phyloP scores from a whole-genome alignment of 53 echinoderm and acorn worm genomes.

The Zoroaster sp. region DNA sequence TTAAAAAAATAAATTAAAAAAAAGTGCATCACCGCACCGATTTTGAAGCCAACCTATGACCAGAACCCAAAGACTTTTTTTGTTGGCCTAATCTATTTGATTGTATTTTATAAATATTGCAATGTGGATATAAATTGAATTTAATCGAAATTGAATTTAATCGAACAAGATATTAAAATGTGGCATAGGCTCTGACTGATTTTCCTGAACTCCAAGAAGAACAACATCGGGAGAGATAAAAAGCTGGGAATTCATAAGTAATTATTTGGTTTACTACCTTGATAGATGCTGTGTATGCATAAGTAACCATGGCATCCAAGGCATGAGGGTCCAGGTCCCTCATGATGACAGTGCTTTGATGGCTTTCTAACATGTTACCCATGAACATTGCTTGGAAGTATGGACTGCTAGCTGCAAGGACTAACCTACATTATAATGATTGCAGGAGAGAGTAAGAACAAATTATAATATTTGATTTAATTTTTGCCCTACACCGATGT shows the following conservation, averaged over 20 bases:
- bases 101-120: neutral
- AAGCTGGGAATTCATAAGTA: too few species aligned
- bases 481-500: too few species aligned
- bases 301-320: slow-evolving; percentile 40
- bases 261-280: slow-evolving; percentile 49
- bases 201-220: too few species aligned
- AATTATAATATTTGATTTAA: too few species aligned
- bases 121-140: neutral
- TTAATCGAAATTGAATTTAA: neutral
- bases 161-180: too few species aligned
- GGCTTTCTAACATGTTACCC: slow-evolving; percentile 43
- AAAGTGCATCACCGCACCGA: too few species aligned
- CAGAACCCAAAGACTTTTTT: too few species aligned
- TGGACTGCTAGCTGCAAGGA: slow-evolving; percentile 57
- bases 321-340: slow-evolving; percentile 41
- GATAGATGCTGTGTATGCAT: slow-evolving; percentile 59
- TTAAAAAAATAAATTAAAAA: neutral
- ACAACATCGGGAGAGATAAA: too few species aligned
- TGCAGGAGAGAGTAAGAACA: too few species aligned
- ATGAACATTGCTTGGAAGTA: slow-evolving; percentile 70
- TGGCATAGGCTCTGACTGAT: too few species aligned
- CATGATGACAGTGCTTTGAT: slow-evolving; percentile 17
- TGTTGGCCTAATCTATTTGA: neutral
- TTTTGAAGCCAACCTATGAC: too few species aligned
- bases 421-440: slow-evolving; percentile 58